Conservation (phyloP, 2,888 invertebrate species). For the Watsonalla binaria region DNA sequence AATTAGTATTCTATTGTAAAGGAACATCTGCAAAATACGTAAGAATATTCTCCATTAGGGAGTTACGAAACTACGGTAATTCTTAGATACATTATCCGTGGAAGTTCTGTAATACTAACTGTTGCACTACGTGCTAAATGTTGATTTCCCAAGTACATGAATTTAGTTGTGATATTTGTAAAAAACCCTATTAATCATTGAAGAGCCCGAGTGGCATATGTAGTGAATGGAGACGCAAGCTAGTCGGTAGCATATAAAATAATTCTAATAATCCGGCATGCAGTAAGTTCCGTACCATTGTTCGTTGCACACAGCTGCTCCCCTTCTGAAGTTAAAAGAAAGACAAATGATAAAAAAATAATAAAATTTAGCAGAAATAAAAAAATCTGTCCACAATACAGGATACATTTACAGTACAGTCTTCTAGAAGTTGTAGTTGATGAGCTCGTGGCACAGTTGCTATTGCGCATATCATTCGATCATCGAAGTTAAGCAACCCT, state of each 20-base stretch:
- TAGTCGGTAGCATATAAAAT: constrained; percentile 59
- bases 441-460: too few species aligned
- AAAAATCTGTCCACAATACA: too few species aligned
- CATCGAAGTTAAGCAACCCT: too few species aligned
- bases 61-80: too few species aligned
- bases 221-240: constrained; percentile 51
- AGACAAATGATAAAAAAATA: neutral
- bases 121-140: neutral
- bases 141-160: neutral
- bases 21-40: too few species aligned
- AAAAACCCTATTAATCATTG: constrained; percentile 16
- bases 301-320: constrained; percentile 73
- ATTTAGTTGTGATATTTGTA: neutral
- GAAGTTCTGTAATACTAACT: too few species aligned
- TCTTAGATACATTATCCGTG: too few species aligned
- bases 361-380: too few species aligned
- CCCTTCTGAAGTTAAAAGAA: constrained; percentile 30
- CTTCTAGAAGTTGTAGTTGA: too few species aligned
- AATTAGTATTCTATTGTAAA: neutral
- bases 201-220: constrained; percentile 36
- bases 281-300: constrained; percentile 64
- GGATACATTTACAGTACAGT: too few species aligned
- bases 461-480: too few species aligned
- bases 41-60: too few species aligned
- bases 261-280: constrained; percentile 63